Conservation (phyloP, 1,140 invertebrate species). For the Tigriopus japonicus region DNA sequence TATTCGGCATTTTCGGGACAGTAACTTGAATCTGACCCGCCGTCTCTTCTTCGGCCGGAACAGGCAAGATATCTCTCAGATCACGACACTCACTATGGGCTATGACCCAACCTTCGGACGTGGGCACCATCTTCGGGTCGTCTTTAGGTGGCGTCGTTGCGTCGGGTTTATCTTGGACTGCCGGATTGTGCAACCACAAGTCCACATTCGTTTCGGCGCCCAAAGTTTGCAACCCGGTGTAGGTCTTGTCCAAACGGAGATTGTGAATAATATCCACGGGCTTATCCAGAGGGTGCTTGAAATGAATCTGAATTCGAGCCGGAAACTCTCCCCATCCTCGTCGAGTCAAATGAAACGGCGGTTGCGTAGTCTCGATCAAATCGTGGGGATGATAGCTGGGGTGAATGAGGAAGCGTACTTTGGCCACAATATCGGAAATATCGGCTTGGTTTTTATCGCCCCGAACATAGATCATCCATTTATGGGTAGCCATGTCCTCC, state of each 20-base stretch:
- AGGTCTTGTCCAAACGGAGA: conserved; percentile 60
- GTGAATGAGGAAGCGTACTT: conserved; percentile 61
- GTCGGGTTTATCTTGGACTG: conserved; percentile 16
- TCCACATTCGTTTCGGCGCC: conserved; percentile 55
- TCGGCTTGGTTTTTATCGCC: conserved; percentile 38
- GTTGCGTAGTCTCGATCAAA: conserved; percentile 50
- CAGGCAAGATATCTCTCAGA: background rate
- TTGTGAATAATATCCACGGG: conserved; percentile 58
- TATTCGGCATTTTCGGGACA: background rate
- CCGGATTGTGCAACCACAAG: conserved; percentile 34
- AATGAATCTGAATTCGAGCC: conserved; percentile 55
- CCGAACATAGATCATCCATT: conserved; percentile 71
- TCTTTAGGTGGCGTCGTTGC: background rate
- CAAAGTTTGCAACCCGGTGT: conserved; percentile 61
- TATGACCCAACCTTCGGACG: background rate
- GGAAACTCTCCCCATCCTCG: conserved; percentile 83
- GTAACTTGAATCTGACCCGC: background rate
- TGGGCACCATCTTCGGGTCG: background rate
- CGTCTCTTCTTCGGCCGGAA: background rate
- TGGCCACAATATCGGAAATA: conserved; percentile 43
- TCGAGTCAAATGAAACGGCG: conserved; percentile 60
- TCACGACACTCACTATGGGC: background rate
- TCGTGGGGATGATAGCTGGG: conserved; percentile 73
- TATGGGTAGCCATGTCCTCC: conserved; percentile 53
- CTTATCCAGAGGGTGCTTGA: conserved; percentile 49